Percentiles rank a stretch among this genome's conserved stretches.
These are phyloP conservation scores for Aphidius ervi DNA, from an alignment of 1,140 invertebrate species.

Conservation along the genomic window DNA sequence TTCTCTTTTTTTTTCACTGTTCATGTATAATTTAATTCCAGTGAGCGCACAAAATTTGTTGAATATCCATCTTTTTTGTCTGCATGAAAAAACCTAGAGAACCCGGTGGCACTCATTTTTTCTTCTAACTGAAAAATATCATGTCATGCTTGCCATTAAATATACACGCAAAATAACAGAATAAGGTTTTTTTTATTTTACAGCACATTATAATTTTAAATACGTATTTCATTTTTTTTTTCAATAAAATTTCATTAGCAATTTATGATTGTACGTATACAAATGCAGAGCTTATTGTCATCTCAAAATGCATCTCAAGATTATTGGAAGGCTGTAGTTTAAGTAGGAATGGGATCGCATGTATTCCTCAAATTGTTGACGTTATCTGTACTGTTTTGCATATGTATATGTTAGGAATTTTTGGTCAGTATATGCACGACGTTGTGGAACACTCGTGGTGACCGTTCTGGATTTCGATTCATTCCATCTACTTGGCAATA, in stretches of 20 bases:
- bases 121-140: too few relatives aligned
- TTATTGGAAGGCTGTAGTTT: background rate
- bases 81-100: background rate
- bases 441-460: slow-evolving; percentile 21
- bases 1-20: slow-evolving; percentile 5
- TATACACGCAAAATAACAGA: too few relatives aligned
- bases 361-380: slow-evolving; percentile 1
- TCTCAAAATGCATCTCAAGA: too few relatives aligned
- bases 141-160: too few relatives aligned
- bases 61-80: slow-evolving; percentile 18
- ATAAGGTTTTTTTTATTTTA: background rate
- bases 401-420: slow-evolving; percentile 24
- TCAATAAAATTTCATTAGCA: background rate
- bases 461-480: background rate
- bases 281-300: too few relatives aligned
- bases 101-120: too few relatives aligned
- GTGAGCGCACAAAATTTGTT: slow-evolving; percentile 23
- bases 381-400: slow-evolving; percentile 19
- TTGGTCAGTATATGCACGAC: slow-evolving; percentile 25
- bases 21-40: slow-evolving; percentile 43
- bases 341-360: background rate
- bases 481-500: too few relatives aligned
- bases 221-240: slow-evolving; percentile 10
- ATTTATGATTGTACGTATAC: too few relatives aligned
- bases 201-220: background rate